These are phyloP conservation scores for Scotopteryx bipunctaria DNA, from an alignment of 2,888 invertebrate species.

Conservation along the genomic window DNA sequence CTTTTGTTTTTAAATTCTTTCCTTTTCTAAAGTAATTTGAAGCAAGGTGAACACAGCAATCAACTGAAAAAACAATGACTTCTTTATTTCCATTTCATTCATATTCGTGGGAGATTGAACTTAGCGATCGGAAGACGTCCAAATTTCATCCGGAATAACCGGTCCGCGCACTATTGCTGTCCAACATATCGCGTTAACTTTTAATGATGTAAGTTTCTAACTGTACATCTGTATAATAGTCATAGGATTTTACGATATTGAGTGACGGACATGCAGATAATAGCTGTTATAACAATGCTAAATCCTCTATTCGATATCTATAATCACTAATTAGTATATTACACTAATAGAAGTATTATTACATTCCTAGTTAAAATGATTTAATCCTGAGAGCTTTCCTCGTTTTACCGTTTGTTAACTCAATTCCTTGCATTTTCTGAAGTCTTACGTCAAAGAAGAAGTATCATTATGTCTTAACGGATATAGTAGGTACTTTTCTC, in stretches of 20 bases:
- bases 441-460: neutral
- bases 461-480: neutral
- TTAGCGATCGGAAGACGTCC: conserved; percentile 37
- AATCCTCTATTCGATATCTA: conserved; percentile 2
- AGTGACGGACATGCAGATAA: conserved; percentile 12
- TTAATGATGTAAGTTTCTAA: conserved; percentile 40
- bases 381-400: neutral
- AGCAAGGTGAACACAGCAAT: neutral
- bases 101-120: conserved; percentile 35
- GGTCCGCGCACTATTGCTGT: conserved; percentile 33
- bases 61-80: conserved; percentile 13
- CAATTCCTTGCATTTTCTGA: neutral
- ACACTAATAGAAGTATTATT: neutral
- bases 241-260: conserved; percentile 25
- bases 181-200: conserved; percentile 32
- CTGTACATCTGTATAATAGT: conserved; percentile 35
- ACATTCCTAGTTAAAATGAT: neutral
- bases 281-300: conserved; percentile 11
- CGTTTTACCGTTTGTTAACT: no score
- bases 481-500: conserved; percentile 3
- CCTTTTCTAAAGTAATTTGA: no score
- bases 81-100: conserved; percentile 35
- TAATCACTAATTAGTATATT: no score
- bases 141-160: conserved; percentile 42
- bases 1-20: no score